Evolutionary conservation across 2,888 invertebrate species (phyloP), one percentile per base, ranked within the genome.

Genomic region (Mermis nigrescens): DNA sequence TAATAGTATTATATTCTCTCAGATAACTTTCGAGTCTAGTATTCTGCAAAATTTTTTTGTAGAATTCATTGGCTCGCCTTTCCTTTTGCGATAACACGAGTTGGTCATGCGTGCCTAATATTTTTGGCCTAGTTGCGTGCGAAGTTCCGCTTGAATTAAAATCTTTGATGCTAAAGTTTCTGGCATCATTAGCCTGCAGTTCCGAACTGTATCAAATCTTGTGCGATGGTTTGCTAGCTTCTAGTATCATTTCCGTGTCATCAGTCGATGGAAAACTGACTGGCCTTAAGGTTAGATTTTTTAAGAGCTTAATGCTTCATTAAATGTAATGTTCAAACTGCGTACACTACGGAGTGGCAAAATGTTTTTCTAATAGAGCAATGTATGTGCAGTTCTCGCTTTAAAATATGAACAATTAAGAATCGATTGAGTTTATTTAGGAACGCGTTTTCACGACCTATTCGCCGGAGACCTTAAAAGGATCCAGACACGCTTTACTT

Each of bases 21-120:
- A n/a, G n/a, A n/a, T n/a, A n/a, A n/a, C n/a, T n/a, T n/a, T n/a
- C n/a, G n/a, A n/a, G n/a, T n/a, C n/a, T n/a, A n/a, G n/a, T n/a
- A n/a, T n/a, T n/a, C n/a, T n/a, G n/a, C n/a, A n/a, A n/a, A n/a
- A n/a, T n/a, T 60, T 4, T 57, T 62, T 59, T 63, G 19, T 77
- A 84, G 70, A 88, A 88, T 75, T 83, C 84, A 67, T 81, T 83
- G 66, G 85, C 87, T 0, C 79, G 87, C 59, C 78, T 85, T 38
- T 83, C 84, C 26, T 79, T 92, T 55, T 86, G 85, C 68, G 89
- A 91, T 70, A 87, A 88, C 72, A 81, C 86, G 32, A 84, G 82
- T 66, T 92, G 90, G 88, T 81, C 85, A 60, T 84, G 87, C 0
- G 76, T 89, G 60, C 82, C 82, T 64, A 80, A 83, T 54, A 77